Conservation (phyloP, 2,797 vertebrate genomes). For the Kryptopterus vitreolus region DNA sequence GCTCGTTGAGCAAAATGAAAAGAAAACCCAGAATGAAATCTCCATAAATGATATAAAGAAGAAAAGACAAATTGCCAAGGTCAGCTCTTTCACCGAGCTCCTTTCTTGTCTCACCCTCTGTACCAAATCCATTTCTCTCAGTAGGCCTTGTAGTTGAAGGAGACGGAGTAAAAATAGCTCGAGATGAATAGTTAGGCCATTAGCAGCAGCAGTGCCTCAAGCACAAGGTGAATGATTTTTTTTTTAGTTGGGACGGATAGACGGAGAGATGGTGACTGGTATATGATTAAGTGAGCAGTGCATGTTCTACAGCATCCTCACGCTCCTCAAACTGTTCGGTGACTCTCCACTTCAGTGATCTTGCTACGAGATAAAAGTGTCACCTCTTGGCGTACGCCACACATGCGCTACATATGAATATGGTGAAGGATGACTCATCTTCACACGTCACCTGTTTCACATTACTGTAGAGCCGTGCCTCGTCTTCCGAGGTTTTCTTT, state of each 20-base stretch:
- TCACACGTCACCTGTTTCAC: background rate
- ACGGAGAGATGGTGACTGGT: background rate
- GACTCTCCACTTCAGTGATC: background rate
- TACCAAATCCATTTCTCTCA: slow-evolving; percentile 38
- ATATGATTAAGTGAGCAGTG: background rate
- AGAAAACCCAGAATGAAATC: background rate
- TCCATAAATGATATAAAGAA: background rate
- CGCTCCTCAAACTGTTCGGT: background rate
- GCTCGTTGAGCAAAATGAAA: background rate
- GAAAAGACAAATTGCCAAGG: background rate
- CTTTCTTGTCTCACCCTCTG: slow-evolving; percentile 15
- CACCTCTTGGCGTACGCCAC: no score
- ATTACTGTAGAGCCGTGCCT: background rate
- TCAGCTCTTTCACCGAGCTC: slow-evolving; percentile 24
- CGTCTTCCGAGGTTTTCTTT: background rate
- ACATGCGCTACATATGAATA: background rate
- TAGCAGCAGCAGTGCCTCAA: slow-evolving; percentile 22
- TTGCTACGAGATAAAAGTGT: background rate
- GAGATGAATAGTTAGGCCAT: slow-evolving; percentile 53
- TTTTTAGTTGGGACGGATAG: background rate
- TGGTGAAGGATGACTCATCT: background rate
- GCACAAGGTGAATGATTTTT: slow-evolving; percentile 23
- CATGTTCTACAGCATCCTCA: background rate
- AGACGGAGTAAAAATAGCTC: slow-evolving; percentile 53
- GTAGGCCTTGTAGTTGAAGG: slow-evolving; percentile 42